These are phyloP conservation scores for Caloenas nicobarica DNA, from an alignment of 2,113 vertebrate species.

Conservation along the genomic window DNA sequence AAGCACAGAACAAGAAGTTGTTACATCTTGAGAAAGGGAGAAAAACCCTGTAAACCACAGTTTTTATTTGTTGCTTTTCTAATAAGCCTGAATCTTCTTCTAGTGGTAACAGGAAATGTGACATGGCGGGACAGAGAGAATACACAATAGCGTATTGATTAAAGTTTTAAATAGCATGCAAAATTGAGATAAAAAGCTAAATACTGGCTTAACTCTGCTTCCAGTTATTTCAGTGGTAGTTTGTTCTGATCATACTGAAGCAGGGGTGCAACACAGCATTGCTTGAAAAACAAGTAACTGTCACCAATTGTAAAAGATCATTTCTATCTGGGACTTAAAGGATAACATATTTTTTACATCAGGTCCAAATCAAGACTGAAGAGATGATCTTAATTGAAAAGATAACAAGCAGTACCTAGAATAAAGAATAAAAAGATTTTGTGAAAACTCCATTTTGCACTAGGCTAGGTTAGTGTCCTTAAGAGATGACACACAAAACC, in stretches of 20 bases:
- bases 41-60: background rate
- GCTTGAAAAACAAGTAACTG: background rate
- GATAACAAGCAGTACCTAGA: background rate
- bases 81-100: background rate
- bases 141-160: background rate
- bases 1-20: background rate
- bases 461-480: background rate
- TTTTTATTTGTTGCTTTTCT: background rate
- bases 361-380: background rate
- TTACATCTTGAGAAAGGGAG: background rate
- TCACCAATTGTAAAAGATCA: background rate
- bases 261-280: background rate
- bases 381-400: background rate
- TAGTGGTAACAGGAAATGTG: background rate
- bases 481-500: background rate
- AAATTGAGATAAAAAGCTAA: background rate
- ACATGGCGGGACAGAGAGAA: background rate
- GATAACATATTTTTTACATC: background rate
- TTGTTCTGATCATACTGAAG: background rate
- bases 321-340: background rate
- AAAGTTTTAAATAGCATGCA: constrained; percentile 11
- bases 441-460: background rate
- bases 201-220: background rate
- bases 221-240: background rate
- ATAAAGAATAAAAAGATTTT: background rate